A percentile compares a stretch with the other conserved stretches of the same genome.
These are phyloP conservation scores for Euleptes europaea DNA, from an alignment of 2,113 vertebrate genomes.

Conservation along the genomic window DNA sequence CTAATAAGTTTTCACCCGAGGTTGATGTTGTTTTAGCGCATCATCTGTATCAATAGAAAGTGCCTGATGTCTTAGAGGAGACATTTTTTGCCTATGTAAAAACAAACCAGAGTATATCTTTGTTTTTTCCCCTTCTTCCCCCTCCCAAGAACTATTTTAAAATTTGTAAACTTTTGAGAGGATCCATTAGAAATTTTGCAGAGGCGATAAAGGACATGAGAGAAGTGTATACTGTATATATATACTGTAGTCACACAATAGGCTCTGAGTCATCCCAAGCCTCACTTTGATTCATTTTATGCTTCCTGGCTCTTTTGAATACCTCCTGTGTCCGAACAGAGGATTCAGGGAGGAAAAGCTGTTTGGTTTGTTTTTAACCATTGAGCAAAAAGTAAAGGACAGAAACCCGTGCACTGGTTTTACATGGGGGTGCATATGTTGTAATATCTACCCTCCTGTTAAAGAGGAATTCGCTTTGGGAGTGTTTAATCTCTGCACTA, in stretches of 20 bases:
- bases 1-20: neutral
- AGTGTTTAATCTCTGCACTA: neutral
- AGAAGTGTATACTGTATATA: neutral
- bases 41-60: conserved; percentile 28
- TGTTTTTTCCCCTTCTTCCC: too few species aligned
- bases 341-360: neutral
- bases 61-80: fast-evolving
- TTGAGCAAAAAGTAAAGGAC: neutral
- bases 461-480: neutral
- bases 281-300: conserved; percentile 18
- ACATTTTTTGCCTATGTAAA: neutral
- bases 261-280: neutral
- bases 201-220: neutral
- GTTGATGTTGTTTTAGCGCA: neutral
- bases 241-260: neutral
- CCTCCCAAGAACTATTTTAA: neutral
- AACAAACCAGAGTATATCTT: neutral
- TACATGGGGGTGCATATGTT: neutral
- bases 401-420: neutral
- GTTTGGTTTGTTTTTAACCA: neutral
- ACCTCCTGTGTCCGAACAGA: neutral
- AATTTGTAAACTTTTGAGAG: neutral
- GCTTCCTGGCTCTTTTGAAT: neutral
- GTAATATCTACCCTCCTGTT: neutral
- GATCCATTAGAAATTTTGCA: neutral